phyloP scores from a whole-genome alignment of 2,888 invertebrate genomes.

The Shargacucullia verbasci region DNA sequence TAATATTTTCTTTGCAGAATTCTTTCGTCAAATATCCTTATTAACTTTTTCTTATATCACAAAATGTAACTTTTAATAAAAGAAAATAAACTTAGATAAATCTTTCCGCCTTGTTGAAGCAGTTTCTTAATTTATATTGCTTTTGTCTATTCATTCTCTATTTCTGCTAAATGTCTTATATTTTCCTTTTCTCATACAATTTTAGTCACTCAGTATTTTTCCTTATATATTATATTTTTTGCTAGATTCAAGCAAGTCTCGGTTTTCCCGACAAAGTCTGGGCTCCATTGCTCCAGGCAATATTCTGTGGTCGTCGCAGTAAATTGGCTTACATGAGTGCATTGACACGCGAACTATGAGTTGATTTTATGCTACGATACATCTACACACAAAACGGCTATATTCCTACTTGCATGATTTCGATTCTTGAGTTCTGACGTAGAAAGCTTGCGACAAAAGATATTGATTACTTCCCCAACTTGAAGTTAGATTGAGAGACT shows the following conservation, averaged over 20 bases:
- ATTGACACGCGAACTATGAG: constrained; percentile 41
- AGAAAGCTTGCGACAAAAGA: constrained; percentile 30
- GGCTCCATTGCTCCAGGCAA: constrained; percentile 39
- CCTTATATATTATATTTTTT: constrained; percentile 41
- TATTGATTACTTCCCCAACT: constrained; percentile 47
- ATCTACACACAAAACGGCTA: constrained; percentile 19
- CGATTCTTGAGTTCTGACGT: constrained; percentile 19
- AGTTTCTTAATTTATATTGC: no score
- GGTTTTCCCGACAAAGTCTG: constrained; percentile 28
- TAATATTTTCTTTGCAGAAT: constrained; percentile 32
- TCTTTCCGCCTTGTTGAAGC: no score
- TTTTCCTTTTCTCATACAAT: constrained; percentile 19
- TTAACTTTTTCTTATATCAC: no score
- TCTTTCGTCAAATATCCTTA: constrained; percentile 7
- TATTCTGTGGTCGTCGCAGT: constrained; percentile 39
- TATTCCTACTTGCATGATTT: constrained; percentile 9
- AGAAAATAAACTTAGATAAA: no score
- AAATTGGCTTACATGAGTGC: constrained; percentile 51
- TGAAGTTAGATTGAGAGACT: constrained; percentile 41
- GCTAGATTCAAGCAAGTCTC: constrained; percentile 27
- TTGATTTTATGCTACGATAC: constrained; percentile 31
- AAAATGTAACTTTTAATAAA: no score
- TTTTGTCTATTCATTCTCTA: no score
- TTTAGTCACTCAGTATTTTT: constrained; percentile 27
- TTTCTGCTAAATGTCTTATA: constrained; percentile 9